Conservation (phyloP, 2,113 vertebrate species). For the Dipodomys merriami region DNA sequence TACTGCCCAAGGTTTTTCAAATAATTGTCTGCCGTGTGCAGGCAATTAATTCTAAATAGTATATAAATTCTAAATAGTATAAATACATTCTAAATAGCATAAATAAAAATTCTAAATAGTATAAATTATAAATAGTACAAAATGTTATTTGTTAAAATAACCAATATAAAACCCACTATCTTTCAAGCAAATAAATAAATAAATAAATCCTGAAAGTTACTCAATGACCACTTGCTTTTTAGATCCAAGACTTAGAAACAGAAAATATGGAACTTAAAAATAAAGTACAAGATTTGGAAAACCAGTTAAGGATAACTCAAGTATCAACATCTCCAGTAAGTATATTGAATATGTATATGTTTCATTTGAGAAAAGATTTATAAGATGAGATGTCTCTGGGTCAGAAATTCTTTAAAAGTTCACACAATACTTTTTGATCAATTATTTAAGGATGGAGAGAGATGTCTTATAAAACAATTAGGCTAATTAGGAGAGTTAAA, state of each 20-base stretch:
- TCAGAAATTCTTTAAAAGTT: not conserved
- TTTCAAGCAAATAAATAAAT: not conserved
- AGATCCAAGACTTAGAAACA: constrained; percentile 98
- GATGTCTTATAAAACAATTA: not conserved
- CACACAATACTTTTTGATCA: not conserved
- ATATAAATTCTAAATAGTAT: not conserved
- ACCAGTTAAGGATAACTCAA: constrained; percentile 93
- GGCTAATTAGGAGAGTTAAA: not conserved
- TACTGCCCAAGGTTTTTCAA: not conserved
- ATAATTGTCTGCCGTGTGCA: not conserved
- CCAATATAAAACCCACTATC: not conserved
- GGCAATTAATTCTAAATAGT: no score
- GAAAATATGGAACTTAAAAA: constrained; percentile 97
- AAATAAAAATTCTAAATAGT: no score
- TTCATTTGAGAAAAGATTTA: not conserved
- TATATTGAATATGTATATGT: constrained; percentile 21
- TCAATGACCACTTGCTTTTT: constrained; percentile 79
- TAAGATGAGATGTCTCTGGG: not conserved
- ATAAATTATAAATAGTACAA: not conserved
- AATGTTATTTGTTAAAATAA: constrained; percentile 7
- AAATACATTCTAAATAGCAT: not conserved
- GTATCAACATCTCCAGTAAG: constrained; percentile 91
- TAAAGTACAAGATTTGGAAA: constrained; percentile 96
- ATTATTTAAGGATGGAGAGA: not conserved
- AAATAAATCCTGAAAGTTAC: constrained; percentile 39